Percentiles rank a stretch among this genome's conserved stretches.
Conservation (phyloP, 2,113 vertebrate species). For the Uria lomvia region DNA sequence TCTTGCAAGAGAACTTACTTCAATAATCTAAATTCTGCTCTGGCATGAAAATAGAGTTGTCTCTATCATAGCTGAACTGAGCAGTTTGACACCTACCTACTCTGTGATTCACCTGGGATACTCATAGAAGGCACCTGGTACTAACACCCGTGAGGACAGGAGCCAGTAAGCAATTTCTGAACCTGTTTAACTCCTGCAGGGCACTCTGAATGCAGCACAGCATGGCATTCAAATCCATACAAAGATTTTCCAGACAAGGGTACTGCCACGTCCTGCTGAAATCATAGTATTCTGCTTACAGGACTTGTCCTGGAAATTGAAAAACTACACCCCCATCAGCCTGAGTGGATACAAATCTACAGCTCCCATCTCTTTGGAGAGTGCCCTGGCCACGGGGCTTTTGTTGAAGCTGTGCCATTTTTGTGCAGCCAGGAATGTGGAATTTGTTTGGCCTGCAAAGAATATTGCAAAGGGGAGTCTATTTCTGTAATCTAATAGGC, state of each 20-base stretch:
- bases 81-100: not conserved
- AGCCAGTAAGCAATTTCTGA: not conserved
- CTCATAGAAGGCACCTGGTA: not conserved
- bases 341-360: not conserved
- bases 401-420: constrained; percentile 12
- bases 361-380: not conserved
- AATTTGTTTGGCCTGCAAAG: constrained; percentile 15
- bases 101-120: not conserved
- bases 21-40: not conserved
- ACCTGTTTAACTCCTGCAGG: not conserved
- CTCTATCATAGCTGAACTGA: not conserved
- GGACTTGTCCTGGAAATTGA: not conserved
- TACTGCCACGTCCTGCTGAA: not conserved
- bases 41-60: not conserved
- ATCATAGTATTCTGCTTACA: not conserved
- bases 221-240: not conserved
- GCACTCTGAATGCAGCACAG: not conserved
- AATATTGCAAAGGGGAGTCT: not conserved
- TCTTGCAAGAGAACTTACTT: not conserved
- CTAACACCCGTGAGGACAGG: not conserved
- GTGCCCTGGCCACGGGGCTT: not conserved
- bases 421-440: not conserved
- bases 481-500: constrained; percentile 30
- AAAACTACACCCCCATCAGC: not conserved
- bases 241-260: not conserved